These are phyloP conservation scores for Pogonomyrmex barbatus DNA, from an alignment of 1,140 invertebrate species.

Conservation along the genomic window DNA sequence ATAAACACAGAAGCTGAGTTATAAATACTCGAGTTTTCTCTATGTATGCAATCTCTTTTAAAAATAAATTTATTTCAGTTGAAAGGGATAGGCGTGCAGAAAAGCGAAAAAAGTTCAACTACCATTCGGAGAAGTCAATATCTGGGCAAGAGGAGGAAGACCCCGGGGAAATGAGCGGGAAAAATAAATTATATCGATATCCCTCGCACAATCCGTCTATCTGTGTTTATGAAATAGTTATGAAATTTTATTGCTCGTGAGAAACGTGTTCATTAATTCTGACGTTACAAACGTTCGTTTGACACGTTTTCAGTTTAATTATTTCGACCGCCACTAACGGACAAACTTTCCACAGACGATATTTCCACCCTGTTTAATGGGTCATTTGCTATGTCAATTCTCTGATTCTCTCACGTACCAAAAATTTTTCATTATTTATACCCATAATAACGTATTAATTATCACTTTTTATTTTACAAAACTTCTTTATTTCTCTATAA, in stretches of 20 bases:
- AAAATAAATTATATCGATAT: constrained; percentile 64
- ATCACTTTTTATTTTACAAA: neutral
- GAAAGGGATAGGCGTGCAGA: neutral
- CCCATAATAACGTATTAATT: neutral
- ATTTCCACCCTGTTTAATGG: constrained; percentile 55
- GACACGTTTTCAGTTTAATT: constrained; percentile 66
- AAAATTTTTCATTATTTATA: constrained; percentile 47
- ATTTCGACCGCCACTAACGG: constrained; percentile 59
- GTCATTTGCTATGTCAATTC: constrained; percentile 55
- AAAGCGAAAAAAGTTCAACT: constrained; percentile 11
- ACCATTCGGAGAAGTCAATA: constrained; percentile 45
- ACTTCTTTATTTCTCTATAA: constrained; percentile 17
- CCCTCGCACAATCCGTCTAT: constrained; percentile 43
- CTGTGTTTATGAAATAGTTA: constrained; percentile 66
- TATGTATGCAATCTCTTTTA: neutral
- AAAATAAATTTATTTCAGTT: constrained; percentile 42
- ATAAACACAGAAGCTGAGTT: neutral
- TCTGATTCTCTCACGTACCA: constrained; percentile 28
- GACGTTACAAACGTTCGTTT: constrained; percentile 59
- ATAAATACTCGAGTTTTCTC: neutral
- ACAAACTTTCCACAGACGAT: constrained; percentile 57
- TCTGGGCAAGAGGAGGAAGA: constrained; percentile 24
- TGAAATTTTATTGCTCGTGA: constrained; percentile 59
- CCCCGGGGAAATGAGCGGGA: constrained; percentile 54
- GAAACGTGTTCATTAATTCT: constrained; percentile 58